These are phyloP conservation scores for Anolis sagrei DNA, from an alignment of 2,113 vertebrate species.

Conservation along the genomic window DNA sequence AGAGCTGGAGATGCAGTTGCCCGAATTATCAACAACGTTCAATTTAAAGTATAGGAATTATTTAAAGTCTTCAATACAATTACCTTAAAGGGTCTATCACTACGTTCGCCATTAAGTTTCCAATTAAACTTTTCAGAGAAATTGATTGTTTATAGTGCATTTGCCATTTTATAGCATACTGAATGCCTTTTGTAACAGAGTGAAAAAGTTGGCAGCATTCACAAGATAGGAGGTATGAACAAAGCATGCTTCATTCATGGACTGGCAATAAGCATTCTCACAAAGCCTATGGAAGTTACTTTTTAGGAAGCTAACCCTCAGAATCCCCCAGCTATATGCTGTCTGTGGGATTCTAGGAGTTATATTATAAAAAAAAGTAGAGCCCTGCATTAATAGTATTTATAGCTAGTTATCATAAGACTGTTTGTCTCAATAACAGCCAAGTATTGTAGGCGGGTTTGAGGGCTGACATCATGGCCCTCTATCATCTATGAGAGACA, in stretches of 20 bases:
- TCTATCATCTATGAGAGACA: no score
- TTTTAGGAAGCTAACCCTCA: not conserved
- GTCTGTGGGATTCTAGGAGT: no score
- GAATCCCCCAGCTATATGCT: not conserved
- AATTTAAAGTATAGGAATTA: slow-evolving; percentile 67
- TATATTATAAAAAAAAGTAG: no score
- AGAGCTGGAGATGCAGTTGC: slow-evolving; percentile 56
- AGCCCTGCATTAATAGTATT: no score
- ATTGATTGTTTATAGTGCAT: slow-evolving; percentile 57
- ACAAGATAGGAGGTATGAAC: slow-evolving; percentile 41
- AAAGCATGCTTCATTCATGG: not conserved
- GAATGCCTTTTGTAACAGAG: slow-evolving; percentile 57
- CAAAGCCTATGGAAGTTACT: not conserved
- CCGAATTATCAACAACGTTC: slow-evolving; percentile 68
- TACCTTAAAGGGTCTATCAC: slow-evolving; percentile 70
- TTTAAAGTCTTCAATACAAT: slow-evolving; percentile 73
- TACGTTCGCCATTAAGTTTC: slow-evolving; percentile 71
- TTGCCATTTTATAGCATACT: slow-evolving; percentile 54
- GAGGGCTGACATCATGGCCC: no score
- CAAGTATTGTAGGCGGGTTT: no score
- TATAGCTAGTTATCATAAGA: not conserved
- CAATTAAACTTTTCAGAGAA: slow-evolving; percentile 73
- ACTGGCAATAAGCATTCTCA: not conserved
- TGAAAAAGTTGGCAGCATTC: not conserved
- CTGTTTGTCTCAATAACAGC: no score